Evolutionary conservation across 2,888 invertebrate genomes (phyloP).

Genomic region (Drosophila yooni): DNA sequence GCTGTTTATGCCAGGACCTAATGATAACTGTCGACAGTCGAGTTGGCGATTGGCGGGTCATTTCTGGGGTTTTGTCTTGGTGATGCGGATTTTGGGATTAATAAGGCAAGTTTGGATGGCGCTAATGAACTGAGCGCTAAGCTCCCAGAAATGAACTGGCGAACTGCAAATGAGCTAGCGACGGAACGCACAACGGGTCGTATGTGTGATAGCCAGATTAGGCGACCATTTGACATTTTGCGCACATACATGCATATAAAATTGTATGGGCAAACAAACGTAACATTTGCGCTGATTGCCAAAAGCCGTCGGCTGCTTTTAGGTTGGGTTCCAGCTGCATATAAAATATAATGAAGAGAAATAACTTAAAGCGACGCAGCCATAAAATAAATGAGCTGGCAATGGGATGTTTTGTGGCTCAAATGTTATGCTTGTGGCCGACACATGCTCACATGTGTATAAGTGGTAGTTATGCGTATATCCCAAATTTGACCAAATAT

Average conservation of each 20-base stretch:
- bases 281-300: constrained; percentile 76
- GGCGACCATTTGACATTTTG: constrained; percentile 58
- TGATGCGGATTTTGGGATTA: constrained; percentile 71
- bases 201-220: constrained; percentile 67
- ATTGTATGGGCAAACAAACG: constrained; percentile 66
- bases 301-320: constrained; percentile 57
- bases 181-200: constrained; percentile 51
- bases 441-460: constrained; percentile 45
- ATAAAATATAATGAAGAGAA: constrained; percentile 79
- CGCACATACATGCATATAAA: constrained; percentile 22
- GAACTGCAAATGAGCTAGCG: constrained; percentile 57
- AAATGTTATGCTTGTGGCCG: constrained; percentile 55
- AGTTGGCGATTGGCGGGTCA: constrained; percentile 26
- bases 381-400: constrained; percentile 77
- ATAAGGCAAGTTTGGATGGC: constrained; percentile 68
- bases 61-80: constrained; percentile 31
- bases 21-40: constrained; percentile 69
- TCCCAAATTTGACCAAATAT: constrained; percentile 44
- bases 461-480: constrained; percentile 23
- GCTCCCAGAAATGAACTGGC: constrained; percentile 68
- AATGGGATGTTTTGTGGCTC: constrained; percentile 68
- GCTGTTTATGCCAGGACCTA: constrained; percentile 70
- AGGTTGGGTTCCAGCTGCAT: constrained; percentile 33
- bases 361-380: constrained; percentile 75
- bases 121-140: constrained; percentile 74